phyloP scores from a whole-genome alignment of 1,140 invertebrate genomes.

The Drosophila oshimai region DNA sequence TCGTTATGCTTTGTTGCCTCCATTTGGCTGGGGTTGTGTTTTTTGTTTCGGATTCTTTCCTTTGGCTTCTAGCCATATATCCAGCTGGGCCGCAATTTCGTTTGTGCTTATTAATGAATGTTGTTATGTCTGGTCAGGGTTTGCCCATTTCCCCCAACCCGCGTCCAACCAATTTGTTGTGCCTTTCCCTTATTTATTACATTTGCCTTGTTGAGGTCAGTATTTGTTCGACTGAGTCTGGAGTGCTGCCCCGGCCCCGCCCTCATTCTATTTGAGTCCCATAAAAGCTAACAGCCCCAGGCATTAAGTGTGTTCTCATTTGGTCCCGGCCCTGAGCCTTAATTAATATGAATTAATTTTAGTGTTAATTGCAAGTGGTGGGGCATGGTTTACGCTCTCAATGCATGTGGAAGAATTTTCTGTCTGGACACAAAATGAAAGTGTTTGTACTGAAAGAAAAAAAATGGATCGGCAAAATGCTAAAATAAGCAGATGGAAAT shows the following conservation, averaged over 20 bases:
- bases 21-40: background rate
- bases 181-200: conserved; percentile 68
- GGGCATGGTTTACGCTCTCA: conserved; percentile 45
- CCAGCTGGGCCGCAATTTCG: conserved; percentile 67
- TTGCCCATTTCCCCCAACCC: conserved; percentile 40
- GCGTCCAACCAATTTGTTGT: conserved; percentile 23
- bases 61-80: conserved; percentile 35
- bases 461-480: too few relatives aligned
- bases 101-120: conserved; percentile 74
- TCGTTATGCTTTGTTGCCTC: conserved; percentile 34
- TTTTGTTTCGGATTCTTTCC: conserved; percentile 13
- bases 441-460: conserved; percentile 54
- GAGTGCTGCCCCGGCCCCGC: conserved; percentile 14
- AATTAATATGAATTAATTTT: conserved; percentile 81
- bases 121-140: conserved; percentile 69
- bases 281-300: conserved; percentile 65
- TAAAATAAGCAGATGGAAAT: too few relatives aligned
- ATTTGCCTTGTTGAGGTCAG: conserved; percentile 78
- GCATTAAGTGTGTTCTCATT: conserved; percentile 78
- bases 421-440: conserved; percentile 39
- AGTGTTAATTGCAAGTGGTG: conserved; percentile 79
- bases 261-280: conserved; percentile 23
- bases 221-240: conserved; percentile 55
- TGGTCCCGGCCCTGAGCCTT: conserved; percentile 52
- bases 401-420: conserved; percentile 38